Evolutionary conservation across 2,113 vertebrate species (phyloP), one percentile per base, ranked within the genome.

Genomic region (Electrona antarctica): DNA sequence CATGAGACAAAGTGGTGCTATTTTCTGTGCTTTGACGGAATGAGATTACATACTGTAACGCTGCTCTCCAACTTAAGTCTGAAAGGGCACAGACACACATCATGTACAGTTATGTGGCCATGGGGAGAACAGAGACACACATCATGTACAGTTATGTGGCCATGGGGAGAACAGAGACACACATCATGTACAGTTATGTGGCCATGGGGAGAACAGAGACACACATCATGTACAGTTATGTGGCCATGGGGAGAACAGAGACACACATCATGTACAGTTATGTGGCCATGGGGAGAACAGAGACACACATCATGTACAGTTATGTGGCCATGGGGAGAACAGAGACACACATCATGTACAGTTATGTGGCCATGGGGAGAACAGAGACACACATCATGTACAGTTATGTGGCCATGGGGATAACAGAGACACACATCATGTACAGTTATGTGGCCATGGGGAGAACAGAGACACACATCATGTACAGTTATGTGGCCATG

Each of bases 21-120:
- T 87, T 84, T 83, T 71, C 71, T 68, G 58, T 64, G 70, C 60
- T 79, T 56, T 76, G 84, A 82, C 83, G 41, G 69, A 79, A 78
- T 69, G 67, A 81, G 65, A 87, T 87, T 72, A 85, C 67, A 67
- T 63, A 21, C 21, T 21, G 21, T 21, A 29, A 73, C 73, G 67
- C 81, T 82, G 60, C 76, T 84, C 66, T 73, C 58, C 61, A 67
- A 2, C 48, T 59, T 73, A 77, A 21, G 21, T 21, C 73, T 81
- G 74, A 80, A 41, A 56, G 14, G 59, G 49, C 76, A 29, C 21
- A 21, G 21, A 21, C 61, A 64, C 71, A 75, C 77, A 76, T 61
- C 7, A 8, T 45, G 66, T 75, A 79, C 74, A 80, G 74, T 84
- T 76, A 78, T 84, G 60, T 79, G 73, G 51, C 78, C 73, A 78